phyloP scores from a whole-genome alignment of 2,797 vertebrate species.

The Helarctos malayanus region DNA sequence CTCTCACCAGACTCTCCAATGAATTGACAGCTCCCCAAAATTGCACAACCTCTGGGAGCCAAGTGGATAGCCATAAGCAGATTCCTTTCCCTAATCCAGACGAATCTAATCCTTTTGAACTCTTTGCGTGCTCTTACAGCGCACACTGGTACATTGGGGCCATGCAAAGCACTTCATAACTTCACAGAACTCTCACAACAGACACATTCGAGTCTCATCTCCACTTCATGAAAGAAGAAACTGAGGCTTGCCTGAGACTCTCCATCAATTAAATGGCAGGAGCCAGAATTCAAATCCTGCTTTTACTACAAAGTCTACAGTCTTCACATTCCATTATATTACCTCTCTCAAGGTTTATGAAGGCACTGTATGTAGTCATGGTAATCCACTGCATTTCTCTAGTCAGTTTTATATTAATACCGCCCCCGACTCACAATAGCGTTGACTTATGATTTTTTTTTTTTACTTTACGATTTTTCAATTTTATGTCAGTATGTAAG shows the following conservation, averaged over 20 bases:
- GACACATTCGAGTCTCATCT: not conserved
- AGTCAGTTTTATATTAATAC: slow-evolving; percentile 4
- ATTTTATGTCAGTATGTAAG: not conserved
- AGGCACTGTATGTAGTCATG: not conserved
- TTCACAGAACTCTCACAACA: not conserved
- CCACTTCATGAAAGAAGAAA: not conserved
- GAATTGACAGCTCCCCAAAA: not conserved
- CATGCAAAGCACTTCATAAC: not conserved
- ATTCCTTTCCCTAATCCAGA: too few relatives aligned
- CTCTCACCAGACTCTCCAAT: not conserved
- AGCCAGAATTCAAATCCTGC: not conserved
- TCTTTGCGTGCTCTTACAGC: too few relatives aligned
- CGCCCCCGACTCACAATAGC: not conserved
- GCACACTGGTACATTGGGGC: too few relatives aligned
- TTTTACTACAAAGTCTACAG: not conserved
- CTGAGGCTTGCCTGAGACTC: not conserved
- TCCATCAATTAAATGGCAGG: not conserved
- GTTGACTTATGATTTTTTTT: not conserved
- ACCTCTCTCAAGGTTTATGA: not conserved
- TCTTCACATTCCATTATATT: not conserved
- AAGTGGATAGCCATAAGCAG: too few relatives aligned
- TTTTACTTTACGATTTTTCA: not conserved
- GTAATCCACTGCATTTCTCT: not conserved
- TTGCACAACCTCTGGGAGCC: not conserved
- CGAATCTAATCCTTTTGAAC: not conserved